phyloP scores from a whole-genome alignment of 2,113 vertebrate genomes.

The Mustelus asterias region DNA sequence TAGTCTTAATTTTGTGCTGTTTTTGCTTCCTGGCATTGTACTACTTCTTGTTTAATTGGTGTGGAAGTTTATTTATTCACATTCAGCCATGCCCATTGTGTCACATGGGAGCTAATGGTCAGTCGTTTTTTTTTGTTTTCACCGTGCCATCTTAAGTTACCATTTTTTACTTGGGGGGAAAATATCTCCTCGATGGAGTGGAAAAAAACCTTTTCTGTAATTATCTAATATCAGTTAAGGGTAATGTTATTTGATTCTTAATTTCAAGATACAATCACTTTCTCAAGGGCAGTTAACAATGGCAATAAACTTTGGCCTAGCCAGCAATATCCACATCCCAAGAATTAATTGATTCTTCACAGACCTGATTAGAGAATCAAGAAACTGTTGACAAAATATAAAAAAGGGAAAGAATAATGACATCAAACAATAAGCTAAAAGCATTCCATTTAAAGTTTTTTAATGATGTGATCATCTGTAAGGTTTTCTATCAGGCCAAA shows the following conservation, averaged over 20 bases:
- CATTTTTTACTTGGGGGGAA: neutral
- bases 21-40: neutral
- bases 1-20: neutral
- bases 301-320: too few species aligned
- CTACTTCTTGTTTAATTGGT: neutral
- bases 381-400: neutral
- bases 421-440: neutral
- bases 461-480: neutral
- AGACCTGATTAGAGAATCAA: neutral
- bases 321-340: too few species aligned
- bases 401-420: neutral
- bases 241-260: neutral
- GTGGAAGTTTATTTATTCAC: neutral
- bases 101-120: neutral
- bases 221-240: neutral
- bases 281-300: too few species aligned
- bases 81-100: neutral
- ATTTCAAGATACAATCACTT: neutral
- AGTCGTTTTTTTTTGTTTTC: neutral
- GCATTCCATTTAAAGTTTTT: neutral
- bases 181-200: neutral
- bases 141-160: neutral
- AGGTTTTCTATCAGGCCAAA: neutral
- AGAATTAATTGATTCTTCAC: neutral
- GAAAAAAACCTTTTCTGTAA: neutral